Base-by-base conservation (phyloP, 2,113 vertebrate genomes). In the Clarias batrachus region DNA sequence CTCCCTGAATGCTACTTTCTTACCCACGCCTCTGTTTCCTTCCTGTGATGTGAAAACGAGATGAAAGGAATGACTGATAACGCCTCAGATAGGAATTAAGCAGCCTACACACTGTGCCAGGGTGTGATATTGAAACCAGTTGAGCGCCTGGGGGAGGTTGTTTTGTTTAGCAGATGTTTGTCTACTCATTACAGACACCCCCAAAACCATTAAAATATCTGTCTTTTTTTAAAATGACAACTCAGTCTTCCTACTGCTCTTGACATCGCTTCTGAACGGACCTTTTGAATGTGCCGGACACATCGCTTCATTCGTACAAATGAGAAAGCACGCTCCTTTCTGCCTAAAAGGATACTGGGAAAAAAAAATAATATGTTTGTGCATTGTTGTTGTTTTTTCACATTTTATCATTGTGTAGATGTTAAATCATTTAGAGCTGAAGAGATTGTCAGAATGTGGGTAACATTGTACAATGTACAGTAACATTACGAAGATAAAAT, bases 231-330 rank as follows among this genome's bases (percentile, higher is more conserved):
- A 80, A 80, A 90, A 90, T 92, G 85, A 89, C 92, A 93, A 94
- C 94, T 82, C 60, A 37, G 84, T 88, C 90, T 91, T 92, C 82
- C 91, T 89, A 90, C 88, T 80, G 89, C 92, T 93, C 92, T 94
- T 92, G 91, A 94, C 90, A 91, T 90, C 87, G 84, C 86, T 85
- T 89, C 86, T 90, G 87, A 93, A 93, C 92, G 88, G 92, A 90
- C 88, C 85, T 89, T 87, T 77, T 12, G 82, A 41, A 41, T 86
- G 90, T 90, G 63, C 82, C 88, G 85, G 87, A 91, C 89, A 62
- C 60, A 82, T 90, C 70, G 30, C n/a, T 86, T 85, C 86, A 87
- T 91, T 93, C 87, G 88, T 30, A 85, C 87, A 87, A 91, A 91
- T 91, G 83, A 92, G 94, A 89, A 84, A 83, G 88, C 73, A 85